Conservation (phyloP, 2,797 vertebrate genomes). For the Allobates femoralis region DNA sequence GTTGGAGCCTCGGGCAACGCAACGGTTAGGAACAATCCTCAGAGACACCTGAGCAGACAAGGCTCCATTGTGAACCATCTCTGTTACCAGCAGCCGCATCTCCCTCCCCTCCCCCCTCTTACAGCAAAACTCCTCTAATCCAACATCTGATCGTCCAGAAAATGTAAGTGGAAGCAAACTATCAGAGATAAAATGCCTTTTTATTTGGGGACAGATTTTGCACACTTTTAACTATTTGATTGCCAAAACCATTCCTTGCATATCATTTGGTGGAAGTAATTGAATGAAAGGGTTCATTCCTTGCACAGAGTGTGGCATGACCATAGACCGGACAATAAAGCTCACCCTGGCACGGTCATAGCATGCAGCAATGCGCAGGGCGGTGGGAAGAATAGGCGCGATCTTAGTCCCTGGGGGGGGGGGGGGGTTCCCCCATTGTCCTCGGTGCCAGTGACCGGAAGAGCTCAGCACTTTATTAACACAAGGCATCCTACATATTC, state of each 20-base stretch:
- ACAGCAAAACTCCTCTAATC: not conserved
- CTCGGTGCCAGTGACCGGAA: conserved; percentile 30
- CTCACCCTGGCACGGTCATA: conserved; percentile 7
- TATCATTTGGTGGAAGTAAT: no score
- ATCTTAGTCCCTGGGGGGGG: not conserved
- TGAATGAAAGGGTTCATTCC: no score
- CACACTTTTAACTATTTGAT: not conserved
- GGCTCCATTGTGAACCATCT: not conserved
- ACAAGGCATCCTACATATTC: conserved; percentile 1
- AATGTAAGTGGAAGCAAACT: not conserved
- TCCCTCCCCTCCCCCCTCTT: not conserved
- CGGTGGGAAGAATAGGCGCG: not conserved
- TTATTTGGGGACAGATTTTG: no score
- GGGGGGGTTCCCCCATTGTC: conserved; percentile 29
- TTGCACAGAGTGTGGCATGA: no score
- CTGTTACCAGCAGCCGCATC: not conserved
- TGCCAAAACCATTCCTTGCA: not conserved
- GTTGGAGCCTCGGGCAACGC: conserved; percentile 2
- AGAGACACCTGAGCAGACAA: not conserved
- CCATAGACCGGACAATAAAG: not conserved
- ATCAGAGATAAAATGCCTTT: not conserved
- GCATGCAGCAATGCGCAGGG: not conserved
- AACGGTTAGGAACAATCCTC: conserved; percentile 10
- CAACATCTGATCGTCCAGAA: not conserved
- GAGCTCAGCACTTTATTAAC: conserved; percentile 5